Evolutionary conservation across 2,797 vertebrate genomes (phyloP).

Genomic region (Tympanoctomys barrerae): DNA sequence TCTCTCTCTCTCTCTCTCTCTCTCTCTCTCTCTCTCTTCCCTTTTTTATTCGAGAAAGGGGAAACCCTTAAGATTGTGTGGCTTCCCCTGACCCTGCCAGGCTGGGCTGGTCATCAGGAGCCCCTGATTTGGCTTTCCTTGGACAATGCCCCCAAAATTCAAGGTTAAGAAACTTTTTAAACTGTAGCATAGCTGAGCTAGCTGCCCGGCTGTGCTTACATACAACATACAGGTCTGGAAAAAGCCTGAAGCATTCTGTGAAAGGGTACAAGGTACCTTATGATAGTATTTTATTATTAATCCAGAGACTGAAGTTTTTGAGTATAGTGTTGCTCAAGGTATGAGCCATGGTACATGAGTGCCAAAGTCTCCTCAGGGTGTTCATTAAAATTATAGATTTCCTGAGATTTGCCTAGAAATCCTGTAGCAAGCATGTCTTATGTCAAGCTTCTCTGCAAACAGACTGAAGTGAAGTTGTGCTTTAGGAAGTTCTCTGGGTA

Average conservation of each 20-base stretch:
- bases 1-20: no score
- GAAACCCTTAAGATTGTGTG: neutral
- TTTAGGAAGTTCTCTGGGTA: neutral
- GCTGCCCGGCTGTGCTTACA: neutral
- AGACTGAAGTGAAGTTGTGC: neutral
- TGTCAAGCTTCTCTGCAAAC: neutral
- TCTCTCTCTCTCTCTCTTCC: no score
- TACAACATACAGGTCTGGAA: neutral
- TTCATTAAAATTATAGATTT: neutral
- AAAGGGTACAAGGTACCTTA: neutral
- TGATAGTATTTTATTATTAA: neutral
- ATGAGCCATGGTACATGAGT: neutral
- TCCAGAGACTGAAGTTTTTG: neutral
- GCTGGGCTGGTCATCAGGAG: neutral
- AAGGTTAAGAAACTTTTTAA: neutral
- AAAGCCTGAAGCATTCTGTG: neutral
- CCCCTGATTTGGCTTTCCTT: neutral
- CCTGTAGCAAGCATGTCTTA: neutral
- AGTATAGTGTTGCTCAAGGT: constrained; percentile 8
- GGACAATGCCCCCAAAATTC: neutral
- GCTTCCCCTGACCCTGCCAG: neutral
- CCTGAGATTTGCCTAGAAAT: neutral
- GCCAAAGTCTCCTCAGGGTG: neutral
- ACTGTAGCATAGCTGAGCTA: neutral
- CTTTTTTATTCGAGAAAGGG: neutral